phyloP scores from a whole-genome alignment of 2,113 vertebrate species.

The Paedocypris sp. region DNA sequence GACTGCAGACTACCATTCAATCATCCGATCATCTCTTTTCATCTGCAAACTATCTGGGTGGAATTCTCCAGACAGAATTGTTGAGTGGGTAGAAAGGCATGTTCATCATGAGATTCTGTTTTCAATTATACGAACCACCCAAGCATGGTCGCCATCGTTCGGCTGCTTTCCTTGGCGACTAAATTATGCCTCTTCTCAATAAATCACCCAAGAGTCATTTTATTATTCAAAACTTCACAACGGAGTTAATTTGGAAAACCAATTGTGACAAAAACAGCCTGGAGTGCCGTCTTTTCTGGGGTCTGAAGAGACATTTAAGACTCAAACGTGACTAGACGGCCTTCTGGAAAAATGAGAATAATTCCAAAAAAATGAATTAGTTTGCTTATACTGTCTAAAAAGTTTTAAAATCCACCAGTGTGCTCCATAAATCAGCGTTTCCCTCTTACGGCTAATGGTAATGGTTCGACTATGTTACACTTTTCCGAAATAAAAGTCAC shows the following conservation, averaged over 20 bases:
- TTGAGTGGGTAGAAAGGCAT: slow-evolving; percentile 39
- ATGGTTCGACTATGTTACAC: too few species aligned
- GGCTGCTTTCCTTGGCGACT: slow-evolving; percentile 27
- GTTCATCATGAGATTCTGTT: slow-evolving; percentile 47
- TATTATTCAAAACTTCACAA: slow-evolving; percentile 16
- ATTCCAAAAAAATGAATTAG: too few species aligned
- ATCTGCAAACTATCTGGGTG: slow-evolving; percentile 22
- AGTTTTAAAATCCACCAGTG: too few species aligned
- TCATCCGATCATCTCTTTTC: too few species aligned
- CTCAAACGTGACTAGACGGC: slow-evolving; percentile 15
- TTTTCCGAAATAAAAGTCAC: too few species aligned
- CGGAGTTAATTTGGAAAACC: slow-evolving; percentile 31
- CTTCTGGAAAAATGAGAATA: slow-evolving; percentile 26
- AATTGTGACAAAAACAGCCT: slow-evolving; percentile 33
- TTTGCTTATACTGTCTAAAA: too few species aligned
- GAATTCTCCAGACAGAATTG: slow-evolving; percentile 36
- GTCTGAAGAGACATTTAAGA: slow-evolving; percentile 26
- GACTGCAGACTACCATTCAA: too few species aligned
- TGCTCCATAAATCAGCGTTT: too few species aligned
- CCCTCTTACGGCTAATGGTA: too few species aligned
- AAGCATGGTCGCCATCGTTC: slow-evolving; percentile 43
- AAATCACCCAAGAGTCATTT: slow-evolving; percentile 29
- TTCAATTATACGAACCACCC: slow-evolving; percentile 49
- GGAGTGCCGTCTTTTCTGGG: slow-evolving; percentile 20
- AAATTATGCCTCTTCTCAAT: slow-evolving; percentile 26